These are phyloP conservation scores for Bos indicus DNA, from an alignment of 2,113 vertebrate genomes.

Conservation along the genomic window DNA sequence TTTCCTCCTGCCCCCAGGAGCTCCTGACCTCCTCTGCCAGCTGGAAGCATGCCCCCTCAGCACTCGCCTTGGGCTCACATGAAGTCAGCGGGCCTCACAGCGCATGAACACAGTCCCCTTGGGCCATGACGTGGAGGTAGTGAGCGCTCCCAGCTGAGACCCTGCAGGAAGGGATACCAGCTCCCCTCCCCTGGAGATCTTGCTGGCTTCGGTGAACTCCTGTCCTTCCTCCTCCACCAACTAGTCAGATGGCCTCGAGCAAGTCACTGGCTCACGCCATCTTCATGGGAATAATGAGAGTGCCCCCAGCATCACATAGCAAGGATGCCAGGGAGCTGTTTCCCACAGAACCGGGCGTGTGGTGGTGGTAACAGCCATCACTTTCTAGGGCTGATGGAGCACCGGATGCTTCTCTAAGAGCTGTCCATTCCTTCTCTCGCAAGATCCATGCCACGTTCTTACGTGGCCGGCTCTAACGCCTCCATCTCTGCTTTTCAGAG, in stretches of 20 bases:
- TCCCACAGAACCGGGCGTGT: fast-evolving
- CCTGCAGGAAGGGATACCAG: not conserved
- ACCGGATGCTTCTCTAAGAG: fast-evolving
- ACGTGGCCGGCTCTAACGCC: fast-evolving
- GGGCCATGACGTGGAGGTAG: fast-evolving
- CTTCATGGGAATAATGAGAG: fast-evolving
- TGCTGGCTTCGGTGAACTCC: no score
- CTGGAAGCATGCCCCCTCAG: fast-evolving
- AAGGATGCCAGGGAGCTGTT: fast-evolving
- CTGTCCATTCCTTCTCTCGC: fast-evolving
- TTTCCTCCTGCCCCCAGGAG: not conserved
- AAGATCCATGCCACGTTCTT: fast-evolving
- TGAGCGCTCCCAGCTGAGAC: fast-evolving
- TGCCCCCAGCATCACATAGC: fast-evolving
- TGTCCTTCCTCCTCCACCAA: not conserved
- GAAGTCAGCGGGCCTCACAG: not conserved
- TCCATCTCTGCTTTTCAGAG: not conserved
- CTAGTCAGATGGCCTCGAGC: not conserved
- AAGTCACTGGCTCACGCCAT: not conserved
- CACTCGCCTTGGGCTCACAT: not conserved
- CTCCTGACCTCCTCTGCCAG: not conserved
- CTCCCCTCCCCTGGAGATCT: not conserved
- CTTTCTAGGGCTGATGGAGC: fast-evolving
- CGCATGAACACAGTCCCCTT: no score
- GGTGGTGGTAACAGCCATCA: fast-evolving